Evolutionary conservation across 1,140 invertebrate genomes (phyloP), one percentile per base, ranked within the genome.

Genomic region (Drosophila ironensis): DNA sequence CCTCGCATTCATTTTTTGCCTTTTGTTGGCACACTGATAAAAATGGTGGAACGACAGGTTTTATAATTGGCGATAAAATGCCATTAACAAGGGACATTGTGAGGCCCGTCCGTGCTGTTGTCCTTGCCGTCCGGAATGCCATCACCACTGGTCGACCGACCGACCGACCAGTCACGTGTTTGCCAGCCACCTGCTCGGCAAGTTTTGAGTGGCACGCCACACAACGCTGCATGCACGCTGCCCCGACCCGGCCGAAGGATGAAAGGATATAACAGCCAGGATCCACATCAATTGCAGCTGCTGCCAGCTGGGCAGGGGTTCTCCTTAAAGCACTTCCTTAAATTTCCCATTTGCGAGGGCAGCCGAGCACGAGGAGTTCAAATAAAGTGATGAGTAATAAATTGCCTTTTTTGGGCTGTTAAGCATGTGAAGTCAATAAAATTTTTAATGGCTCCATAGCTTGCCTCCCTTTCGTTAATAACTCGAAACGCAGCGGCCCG

Each of bases 41-140:
- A 78, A 82, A 78, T 63, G 60, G 54, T 38, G 63, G 71, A 78
- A 61, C 86, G 80, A 71, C 80, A 84, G 80, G 44, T 74, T 80
- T 84, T 80, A 86, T 84, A 86, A 86, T 86, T 84, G 80, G 60
- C 71, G 74, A 74, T 84, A 80, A 84, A 84, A 84, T 84, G 80
- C 74, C 74, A 84, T 80, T 84, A 80, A 61, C 78, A 63, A 72
- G 69, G 48, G 45, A 60, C 77, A 64, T 50, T 72, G 59, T 52
- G 38, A 28, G 46, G 33, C 40, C 27, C 41, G 30, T 27, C 50
- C 50, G 24, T 14, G 9, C 19, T 19, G 52, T 53, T 33, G 57
- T 63, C 56, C 12, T 16, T 19, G 52, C 47, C 41, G 57, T 63
- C 56, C 44, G 35, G 37, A 30, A 46, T 60, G 53, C 50, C 50